Evolutionary conservation across 2,113 vertebrate genomes (phyloP).

Genomic region (Anser brachyrhynchus): DNA sequence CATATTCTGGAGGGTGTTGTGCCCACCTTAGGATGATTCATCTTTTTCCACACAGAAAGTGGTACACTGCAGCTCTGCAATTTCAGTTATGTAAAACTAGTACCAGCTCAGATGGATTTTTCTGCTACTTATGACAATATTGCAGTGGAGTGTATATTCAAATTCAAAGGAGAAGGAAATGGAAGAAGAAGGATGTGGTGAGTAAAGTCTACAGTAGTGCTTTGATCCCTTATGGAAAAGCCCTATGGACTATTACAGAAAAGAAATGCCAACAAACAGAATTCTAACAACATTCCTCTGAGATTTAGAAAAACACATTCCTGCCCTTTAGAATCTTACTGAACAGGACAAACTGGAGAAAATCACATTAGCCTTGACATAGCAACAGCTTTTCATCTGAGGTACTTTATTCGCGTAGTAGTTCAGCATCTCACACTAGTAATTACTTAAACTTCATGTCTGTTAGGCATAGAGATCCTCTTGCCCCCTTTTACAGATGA

Average conservation of each 20-base stretch:
- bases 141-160: background rate
- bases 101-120: background rate
- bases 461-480: background rate
- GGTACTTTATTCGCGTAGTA: background rate
- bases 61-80: background rate
- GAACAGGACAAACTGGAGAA: background rate
- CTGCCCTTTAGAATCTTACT: background rate
- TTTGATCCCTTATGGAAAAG: background rate
- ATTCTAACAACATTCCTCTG: background rate
- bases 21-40: background rate
- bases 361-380: constrained; percentile 17
- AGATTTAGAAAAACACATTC: background rate
- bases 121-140: background rate
- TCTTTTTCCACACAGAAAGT: background rate
- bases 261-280: constrained; percentile 10
- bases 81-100: background rate
- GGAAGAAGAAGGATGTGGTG: background rate
- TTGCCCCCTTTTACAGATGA: background rate
- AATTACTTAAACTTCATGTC: background rate
- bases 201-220: background rate
- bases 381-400: constrained; percentile 21
- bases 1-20: background rate
- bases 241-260: background rate
- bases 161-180: background rate
- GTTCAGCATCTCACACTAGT: background rate